These are phyloP conservation scores for Cheilosia variabilis DNA, from an alignment of 2,888 invertebrate species.

Conservation along the genomic window DNA sequence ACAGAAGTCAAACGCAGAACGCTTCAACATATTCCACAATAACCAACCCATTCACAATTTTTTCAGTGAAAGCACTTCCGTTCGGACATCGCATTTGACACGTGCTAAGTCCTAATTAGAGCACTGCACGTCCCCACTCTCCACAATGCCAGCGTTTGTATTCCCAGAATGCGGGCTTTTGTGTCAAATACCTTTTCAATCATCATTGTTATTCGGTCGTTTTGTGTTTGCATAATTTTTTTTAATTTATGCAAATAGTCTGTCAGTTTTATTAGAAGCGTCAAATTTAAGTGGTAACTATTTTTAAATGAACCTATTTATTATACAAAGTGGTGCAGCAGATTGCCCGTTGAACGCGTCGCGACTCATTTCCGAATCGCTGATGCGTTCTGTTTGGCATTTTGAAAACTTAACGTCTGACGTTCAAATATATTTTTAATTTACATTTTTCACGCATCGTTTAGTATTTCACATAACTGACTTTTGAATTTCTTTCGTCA, in stretches of 20 bases:
- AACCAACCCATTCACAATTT: slow-evolving; percentile 15
- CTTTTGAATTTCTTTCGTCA: neutral
- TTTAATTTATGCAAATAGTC: slow-evolving; percentile 11
- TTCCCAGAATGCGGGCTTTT: slow-evolving; percentile 15
- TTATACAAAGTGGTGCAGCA: neutral
- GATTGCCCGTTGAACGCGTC: neutral
- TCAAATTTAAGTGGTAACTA: slow-evolving; percentile 10
- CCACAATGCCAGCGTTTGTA: slow-evolving; percentile 27
- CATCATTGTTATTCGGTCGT: slow-evolving; percentile 32
- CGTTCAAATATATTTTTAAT: neutral
- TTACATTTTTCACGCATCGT: slow-evolving; percentile 11
- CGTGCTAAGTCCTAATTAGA: slow-evolving; percentile 48
- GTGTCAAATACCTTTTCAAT: slow-evolving; percentile 15
- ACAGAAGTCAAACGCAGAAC: neutral
- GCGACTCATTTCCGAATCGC: neutral
- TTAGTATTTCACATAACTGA: neutral
- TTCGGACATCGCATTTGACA: slow-evolving; percentile 37
- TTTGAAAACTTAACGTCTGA: neutral
- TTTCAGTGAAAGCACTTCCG: slow-evolving; percentile 13
- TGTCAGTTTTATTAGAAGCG: neutral
- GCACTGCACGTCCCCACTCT: slow-evolving; percentile 29
- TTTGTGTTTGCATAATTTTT: neutral
- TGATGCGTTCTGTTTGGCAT: slow-evolving; percentile 33
- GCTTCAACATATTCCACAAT: neutral
- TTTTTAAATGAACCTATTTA: slow-evolving; percentile 21